phyloP scores from a whole-genome alignment of 2,113 vertebrate genomes.

The Uria aalge region DNA sequence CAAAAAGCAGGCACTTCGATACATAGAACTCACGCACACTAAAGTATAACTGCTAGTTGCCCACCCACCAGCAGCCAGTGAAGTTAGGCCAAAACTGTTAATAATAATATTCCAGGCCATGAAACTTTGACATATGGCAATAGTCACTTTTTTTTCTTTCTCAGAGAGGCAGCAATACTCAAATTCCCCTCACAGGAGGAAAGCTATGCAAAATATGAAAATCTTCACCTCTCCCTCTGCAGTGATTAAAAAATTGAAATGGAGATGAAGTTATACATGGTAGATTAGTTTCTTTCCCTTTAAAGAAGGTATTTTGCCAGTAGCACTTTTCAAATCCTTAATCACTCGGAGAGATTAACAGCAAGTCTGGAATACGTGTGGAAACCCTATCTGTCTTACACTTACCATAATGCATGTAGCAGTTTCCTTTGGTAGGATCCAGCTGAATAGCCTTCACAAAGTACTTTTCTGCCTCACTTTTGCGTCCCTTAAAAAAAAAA shows the following conservation, averaged over 20 bases:
- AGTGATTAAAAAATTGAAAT: constrained; percentile 16
- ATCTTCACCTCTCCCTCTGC: not conserved
- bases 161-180: not conserved
- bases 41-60: not conserved
- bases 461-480: constrained; percentile 92
- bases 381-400: constrained; percentile 43
- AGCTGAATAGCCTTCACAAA: constrained; percentile 96
- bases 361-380: not conserved
- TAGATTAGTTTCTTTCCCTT: not conserved
- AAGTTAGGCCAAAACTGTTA: not conserved
- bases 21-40: not conserved
- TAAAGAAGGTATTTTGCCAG: not conserved
- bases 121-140: not conserved
- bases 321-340: constrained; percentile 7
- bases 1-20: not conserved
- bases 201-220: not conserved
- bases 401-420: constrained; percentile 99
- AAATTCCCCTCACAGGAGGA: not conserved
- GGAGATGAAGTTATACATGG: not conserved
- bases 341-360: constrained; percentile 14
- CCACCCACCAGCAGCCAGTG: not conserved
- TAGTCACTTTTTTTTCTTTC: not conserved
- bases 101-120: not conserved
- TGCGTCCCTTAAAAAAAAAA: constrained; percentile 85
- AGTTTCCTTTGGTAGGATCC: constrained; percentile 96